Base-by-base conservation (phyloP, 2,888 invertebrate species). In the Mystacides longicornis region DNA sequence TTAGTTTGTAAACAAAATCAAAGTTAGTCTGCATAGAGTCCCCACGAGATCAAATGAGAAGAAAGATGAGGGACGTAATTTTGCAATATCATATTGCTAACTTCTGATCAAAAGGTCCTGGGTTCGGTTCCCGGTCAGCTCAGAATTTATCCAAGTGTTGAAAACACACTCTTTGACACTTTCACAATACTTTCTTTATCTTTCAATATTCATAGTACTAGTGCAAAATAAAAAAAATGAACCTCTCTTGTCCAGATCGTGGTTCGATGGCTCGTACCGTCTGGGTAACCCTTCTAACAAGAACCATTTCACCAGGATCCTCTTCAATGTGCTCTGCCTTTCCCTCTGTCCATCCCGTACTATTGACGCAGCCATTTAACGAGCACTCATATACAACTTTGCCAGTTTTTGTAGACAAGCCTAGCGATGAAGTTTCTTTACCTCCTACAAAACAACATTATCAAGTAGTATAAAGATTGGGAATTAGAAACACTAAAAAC, bases 201-300 rank as follows among this genome's bases (percentile, higher is more conserved):
- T 27, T 11, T 27, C 7, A 49, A 27, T 9, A 14, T 23, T 9
- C 7, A 31, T 14, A 31, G 52, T 19, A 33, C 33, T 51, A 51
- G n/a, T n/a, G n/a, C 19, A 11, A 52, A 22, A 14, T 19, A 3
- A 2, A 42, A 43, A 16, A 7, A 43, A 43, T 43, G 43, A 5
- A 89, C 88, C 86, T 88, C 75, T 97, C 96, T 46, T 74, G 70
- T 2, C 97, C 96, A 9, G 86, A 83, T 51, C 87, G 79, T 0
- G 93, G 88, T 67, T 96, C 95, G 2, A 94, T 81, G 2, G 96
- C 96, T 51, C 96, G 77, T 14, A 97, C 89, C 5, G 90, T 93
- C 70, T 89, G 90, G 2, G 92, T 89, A 64, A 84, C 86, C 27
- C 93, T 79, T 62, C 89, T 82, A 52, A 98, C 72, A 16, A 97